A percentile compares a stretch with the other conserved stretches of the same genome.
These are phyloP conservation scores for Agapornis canus DNA, from an alignment of 2,797 vertebrate genomes.

Conservation along the genomic window DNA sequence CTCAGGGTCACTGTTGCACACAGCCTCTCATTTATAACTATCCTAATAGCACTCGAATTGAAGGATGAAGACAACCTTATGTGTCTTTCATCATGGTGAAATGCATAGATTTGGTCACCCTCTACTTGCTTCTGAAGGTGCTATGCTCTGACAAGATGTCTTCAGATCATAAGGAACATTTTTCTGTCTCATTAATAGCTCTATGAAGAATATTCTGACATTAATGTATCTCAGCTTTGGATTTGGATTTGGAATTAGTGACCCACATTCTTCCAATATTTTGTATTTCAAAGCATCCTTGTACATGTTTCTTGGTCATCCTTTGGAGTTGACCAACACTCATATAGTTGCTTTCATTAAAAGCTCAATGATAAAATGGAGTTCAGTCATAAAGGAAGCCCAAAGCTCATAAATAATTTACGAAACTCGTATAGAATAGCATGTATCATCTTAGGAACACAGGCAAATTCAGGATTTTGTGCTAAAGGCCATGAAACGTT, in stretches of 20 bases:
- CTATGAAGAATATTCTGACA: background rate
- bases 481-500: background rate
- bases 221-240: background rate
- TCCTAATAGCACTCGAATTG: background rate
- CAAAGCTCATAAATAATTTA: background rate
- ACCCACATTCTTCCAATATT: background rate
- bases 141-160: background rate
- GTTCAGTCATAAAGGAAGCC: background rate
- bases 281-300: background rate
- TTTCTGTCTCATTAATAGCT: background rate
- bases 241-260: background rate
- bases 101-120: background rate
- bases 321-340: background rate
- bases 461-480: background rate
- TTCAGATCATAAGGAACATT: background rate
- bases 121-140: background rate
- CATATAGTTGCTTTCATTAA: background rate
- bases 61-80: background rate
- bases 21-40: background rate
- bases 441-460: background rate
- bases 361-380: accelerated
- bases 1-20: background rate
- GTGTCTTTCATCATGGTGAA: background rate
- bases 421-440: too few species aligned
- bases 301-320: background rate